Base-by-base conservation (phyloP, 2,113 vertebrate genomes). In the Octodon degus region DNA sequence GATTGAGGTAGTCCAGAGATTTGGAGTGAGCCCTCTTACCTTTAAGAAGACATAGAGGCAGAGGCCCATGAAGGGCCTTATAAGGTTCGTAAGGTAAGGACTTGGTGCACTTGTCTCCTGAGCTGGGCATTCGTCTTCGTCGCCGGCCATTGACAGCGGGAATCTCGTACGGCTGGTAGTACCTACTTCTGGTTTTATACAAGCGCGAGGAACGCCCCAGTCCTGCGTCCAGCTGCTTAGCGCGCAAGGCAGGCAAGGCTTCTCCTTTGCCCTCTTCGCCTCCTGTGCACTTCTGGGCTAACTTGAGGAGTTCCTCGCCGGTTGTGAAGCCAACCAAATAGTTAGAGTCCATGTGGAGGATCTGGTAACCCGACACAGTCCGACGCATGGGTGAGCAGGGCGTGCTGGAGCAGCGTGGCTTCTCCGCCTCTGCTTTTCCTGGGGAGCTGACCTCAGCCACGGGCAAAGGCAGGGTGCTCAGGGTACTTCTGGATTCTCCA, bases 1-100 rank as follows among this genome's bases (percentile, higher is more conserved):
- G 98, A 97, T 99, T 99, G 98, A 99, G 99, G 99, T 99, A 99
- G 99, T 99, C 99, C 98, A 99, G 98, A 32, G 99, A 99, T 98
- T 99, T 99, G 22, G 99, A 99, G 96, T 99, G 99, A 95, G 99
- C 98, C 96, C 98, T 99, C 98, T 99, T 99, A 63, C 99, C 99
- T 98, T 99, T 99, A 50, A 99, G 98, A 98, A 99, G 98, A 98
- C 99, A 99, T 86, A 99, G 98, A 90, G 99, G 99, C 94, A 99
- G 97, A 25, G 99, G 98, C 83, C 99, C 98, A 50, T 99, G 99
- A 86, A 99, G 98, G 86, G 98, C 98, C 96, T 98, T 99, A 55
- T 98, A 99, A 85, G 99, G 97, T 98, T 99, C 98, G 2, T 97
- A 98, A 0, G 98, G 97, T 97, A 99, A 97, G 82, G 98, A 97